Evolutionary conservation across 2,113 vertebrate species (phyloP), one percentile per base, ranked within the genome.

Genomic region (Leuciscus idus): DNA sequence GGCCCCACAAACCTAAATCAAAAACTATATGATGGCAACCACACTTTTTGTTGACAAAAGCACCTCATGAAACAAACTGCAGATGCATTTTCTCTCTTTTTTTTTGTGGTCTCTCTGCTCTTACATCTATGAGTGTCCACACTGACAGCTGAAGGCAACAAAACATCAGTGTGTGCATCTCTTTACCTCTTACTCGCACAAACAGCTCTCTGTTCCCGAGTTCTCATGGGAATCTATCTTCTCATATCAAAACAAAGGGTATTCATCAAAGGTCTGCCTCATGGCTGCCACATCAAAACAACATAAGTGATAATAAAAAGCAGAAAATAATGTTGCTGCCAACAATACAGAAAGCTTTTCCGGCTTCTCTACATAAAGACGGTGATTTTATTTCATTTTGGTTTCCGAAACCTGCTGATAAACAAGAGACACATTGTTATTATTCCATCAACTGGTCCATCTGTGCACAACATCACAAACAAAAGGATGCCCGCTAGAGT

Each of bases 181-280:
- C 57, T 57, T 36, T 64, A 43, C 30, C 36, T 80, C 76, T 52
- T 26, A 68, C 73, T 77, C 57, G 66, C 36, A 72, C 83, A 61
- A 76, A 74, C 43, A 57, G 48, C 70, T 72, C 28, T 73, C 55
- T 19, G 52, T 36, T 82, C 52, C 77, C 9, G 7, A 23, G 17
- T 39, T 87, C 55, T 70, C 81, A 2, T 87, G 86, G 73, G 68
- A 84, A 46, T 81, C 61, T 52, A 78, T 73, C 78, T 76, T 84
- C 75, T 84, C 72, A 59, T 46, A 76, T 75, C 68, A 84, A 85
- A 86, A 59, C 46, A 79, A 85, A 88, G 83, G 39, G 48, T 68
- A 70, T 77, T 81, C 78, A 86, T 87, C 84, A 87, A 84, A 81
- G 59, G 73, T 85, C 64, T 81, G 61, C 55, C 62, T 81, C 72